phyloP scores from a whole-genome alignment of 2,888 invertebrate genomes.

The Tachystola acroxantha region DNA sequence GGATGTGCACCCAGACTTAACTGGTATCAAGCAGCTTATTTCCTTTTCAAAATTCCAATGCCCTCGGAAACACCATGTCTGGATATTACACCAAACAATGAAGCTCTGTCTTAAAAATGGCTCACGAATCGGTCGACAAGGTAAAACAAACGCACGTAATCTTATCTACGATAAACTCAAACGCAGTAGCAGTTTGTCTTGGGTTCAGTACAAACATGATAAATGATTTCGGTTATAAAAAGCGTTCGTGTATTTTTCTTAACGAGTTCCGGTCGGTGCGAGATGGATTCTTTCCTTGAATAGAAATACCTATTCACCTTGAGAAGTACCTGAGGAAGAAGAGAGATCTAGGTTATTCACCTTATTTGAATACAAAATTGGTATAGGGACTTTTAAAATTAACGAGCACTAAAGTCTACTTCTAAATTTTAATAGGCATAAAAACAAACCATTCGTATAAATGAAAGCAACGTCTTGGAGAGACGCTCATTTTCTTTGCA shows the following conservation, averaged over 20 bases:
- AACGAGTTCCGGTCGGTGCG: conserved; percentile 70
- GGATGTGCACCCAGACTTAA: conserved; percentile 11
- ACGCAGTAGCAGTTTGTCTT: conserved; percentile 76
- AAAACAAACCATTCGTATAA: conserved; percentile 12
- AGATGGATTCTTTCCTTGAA: conserved; percentile 63
- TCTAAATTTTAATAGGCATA: conserved; percentile 8
- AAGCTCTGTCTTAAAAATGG: conserved; percentile 67
- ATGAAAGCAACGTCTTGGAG: conserved; percentile 10
- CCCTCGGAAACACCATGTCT: conserved; percentile 47
- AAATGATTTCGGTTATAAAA: conserved; percentile 73
- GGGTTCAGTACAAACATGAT: conserved; percentile 74
- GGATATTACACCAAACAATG: conserved; percentile 58
- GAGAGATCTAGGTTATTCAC: conserved; percentile 66
- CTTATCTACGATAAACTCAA: conserved; percentile 75
- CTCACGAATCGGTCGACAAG: conserved; percentile 66
- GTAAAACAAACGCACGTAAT: conserved; percentile 71
- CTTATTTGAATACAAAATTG: conserved; percentile 22
- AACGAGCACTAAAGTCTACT: conserved; percentile 1
- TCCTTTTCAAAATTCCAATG: conserved; percentile 37
- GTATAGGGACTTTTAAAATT: neutral
- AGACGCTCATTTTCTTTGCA: conserved; percentile 17
- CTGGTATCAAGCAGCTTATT: conserved; percentile 27
- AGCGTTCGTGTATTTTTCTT: conserved; percentile 67
- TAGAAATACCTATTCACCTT: conserved; percentile 76
- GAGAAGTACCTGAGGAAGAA: conserved; percentile 77